Evolutionary conservation across 2,888 invertebrate genomes (phyloP).

Genomic region (Punctoribates punctum): DNA sequence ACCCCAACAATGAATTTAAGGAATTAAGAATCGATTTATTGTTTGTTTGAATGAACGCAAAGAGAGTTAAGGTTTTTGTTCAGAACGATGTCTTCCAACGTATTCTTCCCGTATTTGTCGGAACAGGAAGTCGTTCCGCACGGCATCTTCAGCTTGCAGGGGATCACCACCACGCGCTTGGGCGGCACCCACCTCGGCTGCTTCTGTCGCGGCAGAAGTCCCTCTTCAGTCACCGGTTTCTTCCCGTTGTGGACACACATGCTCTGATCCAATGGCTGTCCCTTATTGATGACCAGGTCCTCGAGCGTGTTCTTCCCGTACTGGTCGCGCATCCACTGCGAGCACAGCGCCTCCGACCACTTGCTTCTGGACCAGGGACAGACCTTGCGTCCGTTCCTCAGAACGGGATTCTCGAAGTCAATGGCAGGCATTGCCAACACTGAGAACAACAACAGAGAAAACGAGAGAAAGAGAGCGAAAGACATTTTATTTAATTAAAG

Average conservation of each 20-base stretch:
- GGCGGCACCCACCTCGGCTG: no score
- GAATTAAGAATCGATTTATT: not conserved
- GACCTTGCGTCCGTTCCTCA: no score
- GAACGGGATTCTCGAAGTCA: no score
- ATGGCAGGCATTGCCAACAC: no score
- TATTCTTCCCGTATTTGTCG: not conserved
- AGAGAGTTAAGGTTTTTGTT: not conserved
- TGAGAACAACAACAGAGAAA: not conserved
- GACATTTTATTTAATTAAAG: no score
- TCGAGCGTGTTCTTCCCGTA: not conserved
- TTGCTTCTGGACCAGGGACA: not conserved
- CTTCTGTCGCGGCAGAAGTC: no score
- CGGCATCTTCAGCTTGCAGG: no score
- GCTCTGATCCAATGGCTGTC: not conserved
- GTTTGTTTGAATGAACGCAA: not conserved
- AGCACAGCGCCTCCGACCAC: not conserved
- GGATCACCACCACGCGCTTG: no score
- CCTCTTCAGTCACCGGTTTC: no score
- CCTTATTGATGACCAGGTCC: not conserved
- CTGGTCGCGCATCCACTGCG: not conserved
- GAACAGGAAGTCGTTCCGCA: not conserved
- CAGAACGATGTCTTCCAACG: not conserved
- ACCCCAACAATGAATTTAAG: no score
- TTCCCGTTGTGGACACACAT: no score
- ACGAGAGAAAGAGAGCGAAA: no score